Conservation (phyloP, 1,140 invertebrate species). For the Meloidogyne hapla region DNA sequence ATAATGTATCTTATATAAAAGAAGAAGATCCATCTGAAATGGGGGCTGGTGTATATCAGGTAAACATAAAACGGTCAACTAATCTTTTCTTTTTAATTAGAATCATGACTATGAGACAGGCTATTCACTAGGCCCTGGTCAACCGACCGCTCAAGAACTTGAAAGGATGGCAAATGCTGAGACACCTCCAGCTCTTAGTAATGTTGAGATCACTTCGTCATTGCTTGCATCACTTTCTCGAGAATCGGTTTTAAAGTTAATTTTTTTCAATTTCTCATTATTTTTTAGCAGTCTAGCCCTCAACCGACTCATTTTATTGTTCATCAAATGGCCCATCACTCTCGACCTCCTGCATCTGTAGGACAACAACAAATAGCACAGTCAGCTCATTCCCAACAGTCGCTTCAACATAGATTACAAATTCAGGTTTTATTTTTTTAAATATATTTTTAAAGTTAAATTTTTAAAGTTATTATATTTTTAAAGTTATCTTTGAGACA, state of each 20-base stretch:
- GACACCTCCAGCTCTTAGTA: conserved; percentile 39
- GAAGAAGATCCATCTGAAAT: conserved; percentile 26
- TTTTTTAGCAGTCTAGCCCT: conserved; percentile 30
- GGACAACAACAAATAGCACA: background rate
- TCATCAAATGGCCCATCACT: conserved; percentile 37
- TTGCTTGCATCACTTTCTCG: conserved; percentile 36
- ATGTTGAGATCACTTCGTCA: conserved; percentile 38
- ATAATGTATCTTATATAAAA: conserved; percentile 38
- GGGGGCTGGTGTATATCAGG: conserved; percentile 14
- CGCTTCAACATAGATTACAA: background rate
- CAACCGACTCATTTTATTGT: conserved; percentile 34
- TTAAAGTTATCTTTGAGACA: too few species aligned
- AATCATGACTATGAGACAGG: conserved; percentile 35
- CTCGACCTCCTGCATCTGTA: conserved; percentile 15
- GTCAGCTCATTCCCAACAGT: background rate
- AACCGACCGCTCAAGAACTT: conserved; percentile 34
- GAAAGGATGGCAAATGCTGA: conserved; percentile 41
- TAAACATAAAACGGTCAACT: background rate
- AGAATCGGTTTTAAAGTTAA: conserved; percentile 18
- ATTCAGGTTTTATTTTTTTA: background rate
- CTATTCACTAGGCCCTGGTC: background rate
- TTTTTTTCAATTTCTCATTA: background rate
- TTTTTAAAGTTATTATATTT: too few species aligned
- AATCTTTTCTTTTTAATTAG: too few species aligned
- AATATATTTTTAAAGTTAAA: too few species aligned